Base-by-base conservation (phyloP, 2,888 invertebrate species). In the Dichetophora obliterata region DNA sequence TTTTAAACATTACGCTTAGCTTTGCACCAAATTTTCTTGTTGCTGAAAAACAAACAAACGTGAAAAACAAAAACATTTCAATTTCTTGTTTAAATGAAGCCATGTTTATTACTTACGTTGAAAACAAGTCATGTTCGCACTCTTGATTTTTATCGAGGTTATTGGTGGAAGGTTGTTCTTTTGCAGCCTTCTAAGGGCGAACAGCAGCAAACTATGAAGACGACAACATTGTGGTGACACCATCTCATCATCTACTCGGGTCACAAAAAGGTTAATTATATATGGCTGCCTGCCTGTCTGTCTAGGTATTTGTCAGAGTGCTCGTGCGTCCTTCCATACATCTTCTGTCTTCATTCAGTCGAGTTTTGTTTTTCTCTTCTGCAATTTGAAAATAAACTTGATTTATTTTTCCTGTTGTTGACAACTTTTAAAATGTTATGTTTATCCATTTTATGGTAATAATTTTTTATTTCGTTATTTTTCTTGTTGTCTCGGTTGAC, bases 231-330 rank as follows among this genome's bases (percentile, higher is more conserved):
- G 37, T 14, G 57, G 57, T 24, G 24, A 22, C 27, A 14, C 19
- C 9, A 22, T 8, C 8, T 2, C 24, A 22, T 34, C 57, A 22
- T 34, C 57, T 57, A 22, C n/a, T 57, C 5, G 19, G 57, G 70
- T 57, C 70, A 71, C 52, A 71, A 37, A 70, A 71, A 71, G 70
- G 57, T 71, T 79, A 77, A 77, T 78, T 75, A 78, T 75, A 75
- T 77, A 37, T 73, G 66, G 71, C 77, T 43, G 75, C 77, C 80
- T 76, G 79, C 75, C 75, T 54, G 73, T 77, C 77, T 72, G 79
- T 74, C 14, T 70, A 75, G 77, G 75, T 77, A 74, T 76, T 69
- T 73, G 11, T 37, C 57, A 22, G 74, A 75, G 68, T 71, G 74
- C 70, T 68, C 76, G 74, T 73, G 57, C 74, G 74, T 68, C 63